Percentiles rank a stretch among this genome's conserved stretches.
Conservation (phyloP, 2,113 vertebrate genomes). For the Heliornis fulica region DNA sequence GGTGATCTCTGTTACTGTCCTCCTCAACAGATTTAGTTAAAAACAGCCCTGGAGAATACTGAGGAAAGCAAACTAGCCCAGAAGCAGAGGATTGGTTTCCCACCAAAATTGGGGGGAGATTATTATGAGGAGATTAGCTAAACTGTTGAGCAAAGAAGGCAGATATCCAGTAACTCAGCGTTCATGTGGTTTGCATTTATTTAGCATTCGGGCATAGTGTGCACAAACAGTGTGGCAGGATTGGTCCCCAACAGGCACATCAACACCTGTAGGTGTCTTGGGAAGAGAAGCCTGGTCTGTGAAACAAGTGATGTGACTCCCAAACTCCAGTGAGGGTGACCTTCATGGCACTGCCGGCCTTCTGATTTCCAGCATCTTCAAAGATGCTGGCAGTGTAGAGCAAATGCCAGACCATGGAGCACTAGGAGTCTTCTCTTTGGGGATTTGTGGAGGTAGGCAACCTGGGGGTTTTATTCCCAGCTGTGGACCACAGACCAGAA, state of each 20-base stretch:
- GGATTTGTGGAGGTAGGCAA: neutral
- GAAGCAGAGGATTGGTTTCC: neutral
- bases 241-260: neutral
- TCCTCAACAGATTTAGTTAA: neutral
- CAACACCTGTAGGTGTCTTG: neutral
- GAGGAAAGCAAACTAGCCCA: neutral
- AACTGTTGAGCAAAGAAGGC: neutral
- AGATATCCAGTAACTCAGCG: neutral
- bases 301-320: neutral
- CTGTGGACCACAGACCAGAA: neutral
- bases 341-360: neutral
- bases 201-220: rapidly evolving
- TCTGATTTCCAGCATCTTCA: neutral
- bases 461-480: neutral
- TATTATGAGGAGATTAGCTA: neutral
- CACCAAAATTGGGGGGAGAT: neutral
- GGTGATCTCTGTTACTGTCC: neutral
- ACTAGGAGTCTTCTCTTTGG: neutral
- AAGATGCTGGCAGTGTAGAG: neutral
- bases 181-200: neutral
- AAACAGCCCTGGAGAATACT: neutral
- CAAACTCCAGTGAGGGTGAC: neutral
- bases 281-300: neutral
- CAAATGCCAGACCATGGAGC: neutral
- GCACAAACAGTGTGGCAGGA: rapidly evolving